Evolutionary conservation across 2,113 vertebrate species (phyloP), one percentile per base, ranked within the genome.

Genomic region (Trogon surrucura): DNA sequence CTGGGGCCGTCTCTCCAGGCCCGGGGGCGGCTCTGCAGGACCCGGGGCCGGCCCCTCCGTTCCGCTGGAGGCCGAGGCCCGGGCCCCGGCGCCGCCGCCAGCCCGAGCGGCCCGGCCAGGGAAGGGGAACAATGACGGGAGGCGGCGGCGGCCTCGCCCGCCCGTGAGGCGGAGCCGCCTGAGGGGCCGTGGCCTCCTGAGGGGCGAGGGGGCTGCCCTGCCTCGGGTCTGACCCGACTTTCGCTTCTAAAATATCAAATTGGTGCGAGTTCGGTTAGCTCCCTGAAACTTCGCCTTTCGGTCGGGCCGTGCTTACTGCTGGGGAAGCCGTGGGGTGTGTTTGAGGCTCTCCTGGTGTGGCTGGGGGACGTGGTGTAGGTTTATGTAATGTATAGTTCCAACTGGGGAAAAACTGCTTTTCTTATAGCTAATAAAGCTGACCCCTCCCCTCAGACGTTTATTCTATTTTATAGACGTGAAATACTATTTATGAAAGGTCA

Each of bases 21-120:
- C 36, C 36, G 36, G 36, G 36, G 36, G 36, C 36, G 36, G 36
- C 36, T 36, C 36, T 36, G 36, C 36, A 36, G 36, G 36, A 36
- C 36, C 36, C 6, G 20, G 38, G 36, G 10, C 20, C 7, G 19
- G 93, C 95, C 96, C 95, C 97, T 97, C 97, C 96, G 91, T 96
- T 89, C 30, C 96, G 91, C 85, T 97, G 96, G 92, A 82, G 86
- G 79, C 70, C n/a, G 72, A 84, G 94, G 97, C 93, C 93, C 96
- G 91, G 74, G 75, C 64, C 41, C 61, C 75, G 97, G 97, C 96
- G 89, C 44, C 57, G 11, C 57, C 80, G 96, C 97, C 97, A 96
- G 21, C 45, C 77, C 89, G 44, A 16, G 13, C 10, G 29, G 73
- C 41, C 56, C 22, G 4, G 30, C 48, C 5, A n/a, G 93, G 93